These are phyloP conservation scores for Pristionchus maxplancki DNA, from an alignment of 2,888 invertebrate species.

Conservation along the genomic window DNA sequence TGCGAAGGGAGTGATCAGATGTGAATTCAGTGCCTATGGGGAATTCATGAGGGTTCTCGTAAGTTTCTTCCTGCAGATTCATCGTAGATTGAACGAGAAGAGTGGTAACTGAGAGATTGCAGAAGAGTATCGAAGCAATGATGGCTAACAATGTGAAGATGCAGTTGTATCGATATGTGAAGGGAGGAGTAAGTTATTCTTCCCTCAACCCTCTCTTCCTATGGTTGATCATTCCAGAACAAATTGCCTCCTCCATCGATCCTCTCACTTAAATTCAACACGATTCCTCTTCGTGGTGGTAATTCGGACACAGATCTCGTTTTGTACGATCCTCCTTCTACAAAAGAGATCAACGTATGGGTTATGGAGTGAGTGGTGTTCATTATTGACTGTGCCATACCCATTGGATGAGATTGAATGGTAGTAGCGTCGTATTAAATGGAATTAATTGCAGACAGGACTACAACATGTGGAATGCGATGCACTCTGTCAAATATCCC, in stretches of 20 bases:
- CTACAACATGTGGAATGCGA: conserved; percentile 35
- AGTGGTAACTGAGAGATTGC: not conserved
- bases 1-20: not conserved
- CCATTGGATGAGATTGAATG: not conserved
- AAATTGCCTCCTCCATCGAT: conserved; percentile 37
- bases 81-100: not conserved
- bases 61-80: not conserved
- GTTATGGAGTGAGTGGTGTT: not conserved
- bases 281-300: conserved; percentile 1
- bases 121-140: conserved; percentile 27
- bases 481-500: conserved; percentile 11
- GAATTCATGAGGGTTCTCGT: conserved; percentile 7
- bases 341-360: not conserved
- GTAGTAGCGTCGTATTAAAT: not conserved
- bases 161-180: conserved; percentile 7
- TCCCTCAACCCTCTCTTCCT: no score
- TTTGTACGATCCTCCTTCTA: not conserved
- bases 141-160: conserved; percentile 15
- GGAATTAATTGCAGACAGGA: not conserved
- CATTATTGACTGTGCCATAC: no score
- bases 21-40: conserved; percentile 19
- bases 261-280: conserved; percentile 10
- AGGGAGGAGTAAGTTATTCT: conserved; percentile 27
- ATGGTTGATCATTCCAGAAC: not conserved
- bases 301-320: not conserved